phyloP scores from a whole-genome alignment of 1,140 invertebrate genomes.

The Periplaneta americana region DNA sequence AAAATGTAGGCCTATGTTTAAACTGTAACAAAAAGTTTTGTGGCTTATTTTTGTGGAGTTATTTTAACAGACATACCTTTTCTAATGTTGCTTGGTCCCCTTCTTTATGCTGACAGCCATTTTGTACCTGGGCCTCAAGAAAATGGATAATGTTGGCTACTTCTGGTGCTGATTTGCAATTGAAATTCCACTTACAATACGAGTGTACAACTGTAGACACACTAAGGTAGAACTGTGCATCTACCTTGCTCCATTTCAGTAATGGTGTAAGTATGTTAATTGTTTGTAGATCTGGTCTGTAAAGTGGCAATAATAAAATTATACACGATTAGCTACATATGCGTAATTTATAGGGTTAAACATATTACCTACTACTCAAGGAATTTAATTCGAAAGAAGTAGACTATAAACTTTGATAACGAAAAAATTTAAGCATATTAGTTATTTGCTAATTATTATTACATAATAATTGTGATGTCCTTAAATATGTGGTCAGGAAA shows the following conservation, averaged over 20 bases:
- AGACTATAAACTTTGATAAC: too few species aligned
- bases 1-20: too few species aligned
- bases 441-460: too few species aligned
- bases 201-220: conserved; percentile 65
- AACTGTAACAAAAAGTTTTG: not conserved
- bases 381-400: too few species aligned
- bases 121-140: not conserved
- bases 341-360: too few species aligned
- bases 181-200: conserved; percentile 51
- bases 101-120: not conserved
- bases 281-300: conserved; percentile 9
- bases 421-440: too few species aligned
- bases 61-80: not conserved
- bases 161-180: conserved; percentile 35
- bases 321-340: too few species aligned
- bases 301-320: too few species aligned
- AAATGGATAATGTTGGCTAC: not conserved
- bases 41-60: not conserved
- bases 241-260: conserved; percentile 33
- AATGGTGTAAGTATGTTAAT: conserved; percentile 29
- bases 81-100: not conserved
- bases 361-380: too few species aligned
- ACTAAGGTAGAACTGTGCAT: conserved; percentile 58
- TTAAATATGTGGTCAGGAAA: too few species aligned
- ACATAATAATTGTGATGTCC: too few species aligned